Conservation (phyloP, 2,797 vertebrate genomes). For the Ceyx erithaca region DNA sequence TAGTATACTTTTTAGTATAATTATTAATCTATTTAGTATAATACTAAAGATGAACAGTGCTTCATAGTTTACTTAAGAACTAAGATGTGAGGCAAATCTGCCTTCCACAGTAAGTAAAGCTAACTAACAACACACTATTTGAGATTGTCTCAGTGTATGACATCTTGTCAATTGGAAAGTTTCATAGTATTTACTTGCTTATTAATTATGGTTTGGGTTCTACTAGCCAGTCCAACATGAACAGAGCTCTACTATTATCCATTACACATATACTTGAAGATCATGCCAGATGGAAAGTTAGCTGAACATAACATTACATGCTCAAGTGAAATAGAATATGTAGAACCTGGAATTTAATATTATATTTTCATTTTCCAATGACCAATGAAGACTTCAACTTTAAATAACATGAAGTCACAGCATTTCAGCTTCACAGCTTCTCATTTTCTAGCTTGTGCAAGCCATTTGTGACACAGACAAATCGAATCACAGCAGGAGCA, state of each 20-base stretch:
- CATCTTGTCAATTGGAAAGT: not conserved
- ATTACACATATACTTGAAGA: not conserved
- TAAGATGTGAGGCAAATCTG: not conserved
- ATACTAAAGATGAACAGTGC: not conserved
- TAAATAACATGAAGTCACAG: not conserved
- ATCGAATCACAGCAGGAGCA: not conserved
- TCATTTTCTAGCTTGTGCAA: constrained; percentile 10
- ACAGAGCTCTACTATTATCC: not conserved
- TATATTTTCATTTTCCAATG: constrained; percentile 9
- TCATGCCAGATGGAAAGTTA: not conserved
- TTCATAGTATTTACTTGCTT: not conserved
- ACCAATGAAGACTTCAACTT: constrained; percentile 10
- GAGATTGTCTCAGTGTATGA: not conserved
- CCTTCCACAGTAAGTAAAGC: not conserved
- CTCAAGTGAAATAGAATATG: not conserved
- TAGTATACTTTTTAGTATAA: too few species aligned
- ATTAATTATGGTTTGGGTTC: not conserved
- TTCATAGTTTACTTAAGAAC: not conserved
- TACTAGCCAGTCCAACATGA: not conserved
- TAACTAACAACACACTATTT: not conserved
- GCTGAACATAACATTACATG: not conserved
- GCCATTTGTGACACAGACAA: not conserved
- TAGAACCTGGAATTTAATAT: constrained; percentile 25
- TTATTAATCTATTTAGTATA: not conserved
- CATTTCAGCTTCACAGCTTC: not conserved